These are phyloP conservation scores for Gymnothorax javanicus DNA, from an alignment of 2,797 vertebrate species.

Conservation along the genomic window DNA sequence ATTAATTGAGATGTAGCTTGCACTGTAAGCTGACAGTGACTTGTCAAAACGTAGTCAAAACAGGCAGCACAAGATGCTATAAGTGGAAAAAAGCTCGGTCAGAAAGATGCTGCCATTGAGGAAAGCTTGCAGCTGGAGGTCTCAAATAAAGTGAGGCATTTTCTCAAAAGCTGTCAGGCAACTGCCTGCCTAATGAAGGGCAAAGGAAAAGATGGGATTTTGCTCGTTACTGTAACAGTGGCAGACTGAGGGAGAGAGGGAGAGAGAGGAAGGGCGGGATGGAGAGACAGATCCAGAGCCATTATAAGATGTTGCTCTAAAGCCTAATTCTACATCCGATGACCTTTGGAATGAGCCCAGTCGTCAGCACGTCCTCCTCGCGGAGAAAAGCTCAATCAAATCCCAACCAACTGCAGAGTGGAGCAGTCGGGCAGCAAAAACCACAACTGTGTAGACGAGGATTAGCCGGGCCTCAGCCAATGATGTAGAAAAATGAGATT, in stretches of 20 bases:
- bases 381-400: not conserved
- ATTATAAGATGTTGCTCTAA: not conserved
- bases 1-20: not conserved
- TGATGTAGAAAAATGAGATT: not conserved
- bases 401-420: not conserved
- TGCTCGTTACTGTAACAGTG: constrained; percentile 57
- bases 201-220: constrained; percentile 52
- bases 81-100: constrained; percentile 56
- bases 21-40: constrained; percentile 39
- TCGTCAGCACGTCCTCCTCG: not conserved
- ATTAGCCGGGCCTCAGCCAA: not conserved
- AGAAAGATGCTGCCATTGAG: constrained; percentile 73
- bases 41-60: constrained; percentile 51
- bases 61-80: constrained; percentile 57
- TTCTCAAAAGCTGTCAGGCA: constrained; percentile 75
- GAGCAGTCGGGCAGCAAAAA: not conserved
- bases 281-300: not conserved
- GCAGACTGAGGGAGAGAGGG: constrained; percentile 34
- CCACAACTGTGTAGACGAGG: not conserved
- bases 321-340: not conserved
- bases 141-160: constrained; percentile 72
- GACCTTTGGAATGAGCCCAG: not conserved
- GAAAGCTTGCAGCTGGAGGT: constrained; percentile 74
- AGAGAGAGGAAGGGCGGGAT: not conserved
- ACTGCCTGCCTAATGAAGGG: constrained; percentile 79